phyloP scores from a whole-genome alignment of 2,797 vertebrate genomes.

The Acanthis flammea region DNA sequence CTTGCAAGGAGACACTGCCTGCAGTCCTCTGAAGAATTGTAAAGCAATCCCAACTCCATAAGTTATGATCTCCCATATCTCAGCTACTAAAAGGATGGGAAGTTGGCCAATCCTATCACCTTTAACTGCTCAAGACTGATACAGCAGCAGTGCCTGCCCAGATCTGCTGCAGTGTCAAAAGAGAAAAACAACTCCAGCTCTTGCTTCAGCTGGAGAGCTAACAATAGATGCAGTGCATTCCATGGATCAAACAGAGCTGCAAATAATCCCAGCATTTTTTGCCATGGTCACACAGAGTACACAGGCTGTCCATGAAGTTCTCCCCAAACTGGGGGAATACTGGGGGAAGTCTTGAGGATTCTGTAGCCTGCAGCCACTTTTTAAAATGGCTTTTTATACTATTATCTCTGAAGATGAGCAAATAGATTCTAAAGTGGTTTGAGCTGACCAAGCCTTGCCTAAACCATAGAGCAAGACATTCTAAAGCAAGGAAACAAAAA shows the following conservation, averaged over 20 bases:
- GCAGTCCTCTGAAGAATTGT: neutral
- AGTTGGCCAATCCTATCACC: neutral
- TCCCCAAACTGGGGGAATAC: neutral
- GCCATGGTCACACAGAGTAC: neutral
- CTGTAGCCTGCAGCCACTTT: neutral
- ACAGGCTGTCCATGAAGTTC: neutral
- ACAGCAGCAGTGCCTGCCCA: neutral
- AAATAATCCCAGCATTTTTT: constrained; percentile 42
- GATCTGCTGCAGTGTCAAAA: neutral
- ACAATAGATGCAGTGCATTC: constrained; percentile 56
- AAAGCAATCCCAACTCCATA: neutral
- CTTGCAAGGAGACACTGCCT: neutral
- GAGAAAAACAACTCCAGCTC: constrained; percentile 48
- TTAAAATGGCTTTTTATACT: neutral
- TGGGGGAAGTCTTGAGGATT: neutral
- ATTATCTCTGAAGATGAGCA: neutral
- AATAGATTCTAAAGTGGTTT: neutral
- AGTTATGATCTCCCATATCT: neutral
- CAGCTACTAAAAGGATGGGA: neutral
- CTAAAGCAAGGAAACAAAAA: neutral
- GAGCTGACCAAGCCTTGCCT: neutral
- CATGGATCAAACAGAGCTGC: constrained; percentile 41
- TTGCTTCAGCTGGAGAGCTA: constrained; percentile 36
- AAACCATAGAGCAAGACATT: neutral
- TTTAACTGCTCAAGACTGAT: neutral